A percentile compares a stretch with the other conserved stretches of the same genome.
Evolutionary conservation across 2,113 vertebrate species (phyloP).

Genomic region (Psilopogon haemacephalus): DNA sequence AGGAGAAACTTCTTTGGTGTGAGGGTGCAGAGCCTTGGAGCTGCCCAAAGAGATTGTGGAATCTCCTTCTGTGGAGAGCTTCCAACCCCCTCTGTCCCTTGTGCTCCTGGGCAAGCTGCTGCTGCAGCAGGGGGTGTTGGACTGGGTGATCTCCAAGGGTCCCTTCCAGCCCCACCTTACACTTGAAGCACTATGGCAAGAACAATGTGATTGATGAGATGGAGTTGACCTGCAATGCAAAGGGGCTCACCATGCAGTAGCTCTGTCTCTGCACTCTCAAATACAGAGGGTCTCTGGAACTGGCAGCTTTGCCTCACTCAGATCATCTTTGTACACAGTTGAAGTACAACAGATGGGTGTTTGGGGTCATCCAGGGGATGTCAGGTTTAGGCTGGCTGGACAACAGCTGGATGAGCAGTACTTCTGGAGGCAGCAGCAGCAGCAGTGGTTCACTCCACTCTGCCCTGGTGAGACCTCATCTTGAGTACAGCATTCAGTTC

Average conservation of each 20-base stretch:
- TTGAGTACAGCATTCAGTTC: too few relatives aligned
- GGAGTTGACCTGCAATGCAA: neutral
- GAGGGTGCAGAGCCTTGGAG: too few relatives aligned
- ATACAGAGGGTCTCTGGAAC: fast-evolving
- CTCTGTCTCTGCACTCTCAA: too few relatives aligned
- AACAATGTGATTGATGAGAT: fast-evolving
- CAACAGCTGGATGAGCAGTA: neutral
- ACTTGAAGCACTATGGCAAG: too few relatives aligned
- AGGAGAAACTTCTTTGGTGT: too few relatives aligned
- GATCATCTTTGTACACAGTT: neutral
- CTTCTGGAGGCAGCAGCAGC: fast-evolving
- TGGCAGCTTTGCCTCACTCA: too few relatives aligned
- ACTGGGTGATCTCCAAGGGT: neutral
- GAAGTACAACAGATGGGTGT: fast-evolving
- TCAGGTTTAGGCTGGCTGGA: neutral
- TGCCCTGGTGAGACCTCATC: too few relatives aligned
- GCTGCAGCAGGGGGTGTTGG: neutral
- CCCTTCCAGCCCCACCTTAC: neutral
- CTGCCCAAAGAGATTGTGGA: too few relatives aligned
- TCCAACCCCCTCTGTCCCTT: too few relatives aligned
- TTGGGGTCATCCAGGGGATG: neutral
- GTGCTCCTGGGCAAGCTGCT: too few relatives aligned
- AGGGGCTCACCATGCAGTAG: neutral
- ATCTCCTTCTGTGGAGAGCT: too few relatives aligned
- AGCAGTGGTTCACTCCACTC: neutral